A percentile compares a stretch with the other conserved stretches of the same genome.
phyloP scores from a whole-genome alignment of 2,888 invertebrate species.

The Calephelis perditalis region DNA sequence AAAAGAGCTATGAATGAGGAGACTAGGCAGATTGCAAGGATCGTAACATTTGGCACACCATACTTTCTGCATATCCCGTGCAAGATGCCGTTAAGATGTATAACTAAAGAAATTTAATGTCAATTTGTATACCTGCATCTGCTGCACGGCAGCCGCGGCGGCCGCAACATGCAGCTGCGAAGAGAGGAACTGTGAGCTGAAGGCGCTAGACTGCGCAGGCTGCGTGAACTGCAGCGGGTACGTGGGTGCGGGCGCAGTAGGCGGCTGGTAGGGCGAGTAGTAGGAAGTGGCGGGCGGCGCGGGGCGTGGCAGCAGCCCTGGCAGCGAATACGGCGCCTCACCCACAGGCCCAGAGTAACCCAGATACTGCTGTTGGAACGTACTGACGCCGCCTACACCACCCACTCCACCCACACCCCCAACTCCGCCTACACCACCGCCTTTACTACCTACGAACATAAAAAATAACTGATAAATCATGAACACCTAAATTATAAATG shows the following conservation, averaged over 20 bases:
- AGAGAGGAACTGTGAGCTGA: slow-evolving; percentile 66
- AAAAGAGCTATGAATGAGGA: no score
- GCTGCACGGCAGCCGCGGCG: slow-evolving; percentile 59
- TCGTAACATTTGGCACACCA: no score
- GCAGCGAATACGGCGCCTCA: slow-evolving; percentile 65
- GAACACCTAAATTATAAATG: no score
- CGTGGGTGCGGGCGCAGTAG: slow-evolving; percentile 77
- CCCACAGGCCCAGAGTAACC: slow-evolving; percentile 68
- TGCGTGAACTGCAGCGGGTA: slow-evolving; percentile 81
- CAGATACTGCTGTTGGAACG: slow-evolving; percentile 71
- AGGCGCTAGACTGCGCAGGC: slow-evolving; percentile 74
- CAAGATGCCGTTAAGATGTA: no score
- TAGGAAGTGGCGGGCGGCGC: slow-evolving; percentile 69
- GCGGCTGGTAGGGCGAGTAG: slow-evolving; percentile 71
- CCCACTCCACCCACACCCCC: slow-evolving; percentile 63
- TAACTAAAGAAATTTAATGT: not conserved
- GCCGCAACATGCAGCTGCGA: slow-evolving; percentile 69
- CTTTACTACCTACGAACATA: slow-evolving; percentile 36
- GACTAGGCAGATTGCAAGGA: no score
- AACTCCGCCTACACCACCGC: slow-evolving; percentile 61
- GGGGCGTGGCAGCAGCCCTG: slow-evolving; percentile 64
- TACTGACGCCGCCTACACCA: slow-evolving; percentile 64
- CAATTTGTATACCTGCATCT: slow-evolving; percentile 57
- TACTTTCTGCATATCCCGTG: no score
- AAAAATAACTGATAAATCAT: not conserved